A percentile compares a stretch with the other conserved stretches of the same genome.
phyloP scores from a whole-genome alignment of 2,113 vertebrate genomes.

The Lepus europaeus region DNA sequence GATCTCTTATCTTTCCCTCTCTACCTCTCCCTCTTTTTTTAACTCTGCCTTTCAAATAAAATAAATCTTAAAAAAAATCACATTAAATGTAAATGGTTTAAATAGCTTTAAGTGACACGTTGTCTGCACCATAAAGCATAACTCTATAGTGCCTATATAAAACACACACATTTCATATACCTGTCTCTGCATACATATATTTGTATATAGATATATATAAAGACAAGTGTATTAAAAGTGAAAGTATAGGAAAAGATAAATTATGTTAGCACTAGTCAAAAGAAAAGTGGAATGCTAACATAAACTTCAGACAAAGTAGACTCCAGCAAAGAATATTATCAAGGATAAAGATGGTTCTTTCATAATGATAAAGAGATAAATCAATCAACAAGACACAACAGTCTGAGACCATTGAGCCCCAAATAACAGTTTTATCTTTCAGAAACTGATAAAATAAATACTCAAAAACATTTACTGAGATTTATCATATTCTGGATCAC shows the following conservation, averaged over 20 bases:
- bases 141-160: background rate
- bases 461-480: background rate
- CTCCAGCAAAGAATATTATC: background rate
- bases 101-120: background rate
- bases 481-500: background rate
- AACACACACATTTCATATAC: background rate
- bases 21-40: no score
- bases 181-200: background rate
- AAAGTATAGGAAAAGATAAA: background rate
- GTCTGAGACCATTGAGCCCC: background rate
- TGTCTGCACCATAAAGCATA: background rate
- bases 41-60: no score
- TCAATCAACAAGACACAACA: background rate
- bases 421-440: background rate
- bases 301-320: background rate
- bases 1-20: no score
- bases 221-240: background rate
- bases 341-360: background rate
- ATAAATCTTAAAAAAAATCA: no score
- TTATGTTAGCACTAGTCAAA: background rate
- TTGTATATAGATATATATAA: background rate
- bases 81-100: background rate
- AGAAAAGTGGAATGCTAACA: background rate
- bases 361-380: background rate
- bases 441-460: background rate